Conservation (phyloP, 2,797 vertebrate genomes). For the Bufotes viridis region DNA sequence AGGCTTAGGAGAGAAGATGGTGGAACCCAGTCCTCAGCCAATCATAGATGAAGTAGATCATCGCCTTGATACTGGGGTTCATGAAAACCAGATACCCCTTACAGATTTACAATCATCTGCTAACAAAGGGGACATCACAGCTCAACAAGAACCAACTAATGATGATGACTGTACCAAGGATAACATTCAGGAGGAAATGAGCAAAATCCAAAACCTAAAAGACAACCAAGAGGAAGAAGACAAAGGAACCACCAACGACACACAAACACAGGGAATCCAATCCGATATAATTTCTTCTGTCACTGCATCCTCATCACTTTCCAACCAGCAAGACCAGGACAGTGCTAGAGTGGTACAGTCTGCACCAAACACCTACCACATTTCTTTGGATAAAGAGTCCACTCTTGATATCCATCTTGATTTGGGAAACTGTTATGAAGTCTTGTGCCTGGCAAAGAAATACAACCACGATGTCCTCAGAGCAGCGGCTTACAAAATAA, state of each 20-base stretch:
- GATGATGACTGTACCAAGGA: not conserved
- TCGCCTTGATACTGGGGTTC: not conserved
- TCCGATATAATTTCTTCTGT: not conserved
- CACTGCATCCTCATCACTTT: not conserved
- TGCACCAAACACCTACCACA: constrained; percentile 68
- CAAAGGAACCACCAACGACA: not conserved
- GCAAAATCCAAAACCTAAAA: not conserved
- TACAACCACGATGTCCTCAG: constrained; percentile 73
- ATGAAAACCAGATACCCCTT: not conserved
- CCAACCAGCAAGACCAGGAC: not conserved
- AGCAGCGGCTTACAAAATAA: constrained; percentile 83
- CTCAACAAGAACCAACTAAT: not conserved
- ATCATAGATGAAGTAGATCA: constrained; percentile 63
- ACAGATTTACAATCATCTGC: fast-evolving
- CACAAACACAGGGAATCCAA: not conserved
- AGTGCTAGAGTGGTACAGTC: constrained; percentile 63
- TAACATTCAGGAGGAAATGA: not conserved
- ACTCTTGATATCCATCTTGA: constrained; percentile 77
- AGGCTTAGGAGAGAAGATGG: constrained; percentile 80
- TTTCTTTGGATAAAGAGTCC: constrained; percentile 61
- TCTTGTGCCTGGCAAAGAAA: constrained; percentile 82
- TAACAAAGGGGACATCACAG: not conserved
- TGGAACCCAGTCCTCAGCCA: constrained; percentile 81
- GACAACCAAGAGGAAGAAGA: not conserved
- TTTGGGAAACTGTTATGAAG: constrained; percentile 88